Conservation (phyloP, 30 jellyfish, hydroid and myxozoan species). For the Phacellophora camtschatica region DNA sequence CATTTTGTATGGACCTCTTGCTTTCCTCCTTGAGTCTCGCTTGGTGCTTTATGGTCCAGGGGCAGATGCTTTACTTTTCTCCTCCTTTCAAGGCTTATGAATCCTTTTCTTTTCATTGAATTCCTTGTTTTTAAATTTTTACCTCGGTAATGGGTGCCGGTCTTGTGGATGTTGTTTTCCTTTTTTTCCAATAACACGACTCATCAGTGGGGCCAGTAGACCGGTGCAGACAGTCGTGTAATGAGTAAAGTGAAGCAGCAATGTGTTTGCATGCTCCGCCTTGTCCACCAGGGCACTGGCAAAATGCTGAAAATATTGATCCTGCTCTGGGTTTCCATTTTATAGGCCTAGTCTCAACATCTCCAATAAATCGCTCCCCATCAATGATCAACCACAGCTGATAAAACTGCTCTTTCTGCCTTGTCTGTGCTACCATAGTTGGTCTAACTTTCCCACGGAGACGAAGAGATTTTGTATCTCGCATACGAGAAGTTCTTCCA, state of each 20-base stretch:
- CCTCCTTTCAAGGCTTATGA: background rate
- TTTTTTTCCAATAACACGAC: conserved; percentile 26
- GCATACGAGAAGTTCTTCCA: background rate
- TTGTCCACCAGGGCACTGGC: conserved; percentile 45
- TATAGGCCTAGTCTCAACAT: too few species aligned
- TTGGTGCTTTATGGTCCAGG: background rate
- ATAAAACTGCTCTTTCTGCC: background rate
- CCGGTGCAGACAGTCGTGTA: conserved; percentile 17
- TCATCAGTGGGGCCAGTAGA: conserved; percentile 30
- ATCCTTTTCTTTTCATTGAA: background rate
- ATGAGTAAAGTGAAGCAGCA: conserved; percentile 22
- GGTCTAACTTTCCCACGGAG: conserved; percentile 2
- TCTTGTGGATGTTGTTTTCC: background rate
- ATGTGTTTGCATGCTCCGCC: conserved; percentile 47
- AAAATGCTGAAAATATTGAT: background rate
- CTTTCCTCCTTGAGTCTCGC: background rate
- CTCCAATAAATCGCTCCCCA: too few species aligned
- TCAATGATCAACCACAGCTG: background rate
- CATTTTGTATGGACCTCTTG: conserved; percentile 1
- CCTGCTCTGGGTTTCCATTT: background rate
- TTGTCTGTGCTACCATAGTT: conserved; percentile 3
- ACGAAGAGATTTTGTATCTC: background rate
- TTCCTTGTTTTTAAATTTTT: background rate
- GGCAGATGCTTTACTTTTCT: background rate
- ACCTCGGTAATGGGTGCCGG: conserved; percentile 7